Base-by-base conservation (phyloP, 2,888 invertebrate genomes). In the Clepsis dumicolana region DNA sequence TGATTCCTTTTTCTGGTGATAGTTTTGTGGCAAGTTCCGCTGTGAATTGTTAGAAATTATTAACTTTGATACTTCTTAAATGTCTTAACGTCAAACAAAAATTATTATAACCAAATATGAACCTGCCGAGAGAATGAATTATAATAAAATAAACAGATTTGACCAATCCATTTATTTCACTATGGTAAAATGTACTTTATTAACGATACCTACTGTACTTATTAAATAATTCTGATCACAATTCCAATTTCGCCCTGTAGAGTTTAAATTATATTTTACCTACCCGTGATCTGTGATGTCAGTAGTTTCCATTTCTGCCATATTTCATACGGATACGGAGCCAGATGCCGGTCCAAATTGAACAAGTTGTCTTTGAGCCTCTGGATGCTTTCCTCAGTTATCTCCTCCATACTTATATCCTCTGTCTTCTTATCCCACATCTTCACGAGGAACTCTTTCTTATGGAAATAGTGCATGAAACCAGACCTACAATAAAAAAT, bases 261-360 rank as follows among this genome's bases (percentile, higher is more conserved):
- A 21, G 16, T 5, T 25, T 21, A 5, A n/a, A 38, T 4, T n/a
- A n/a, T n/a, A n/a, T 7, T 53, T 32, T 29, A 24, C 70, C 80
- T 89, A 94, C 95, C 94, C 78, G 95, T 94, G 38, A 97, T 94
- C 82, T 96, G 94, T 73, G 95, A 95, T 18, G 96, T 95, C 57
- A 98, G 93, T 35, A 95, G 94, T 73, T 96, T 95, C 99, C 99
- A 99, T 78, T 96, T 96, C 70, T 96, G 95, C 92, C 96, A 97
- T 75, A 96, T 96, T 72, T 98, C 97, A 88, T 96, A 98, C 0
- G 99, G 99, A 89, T 99, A 99, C 0, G 98, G 96, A 14, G 97
- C 99, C 59, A 99, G 93, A 85, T 95, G 97, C 70, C 94, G 91
- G 82, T 98, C 98, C 71, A 98, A 84, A 62, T 96, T 95, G 67